These are phyloP conservation scores for Papilio demoleus DNA, from an alignment of 2,888 invertebrate genomes.

Conservation along the genomic window DNA sequence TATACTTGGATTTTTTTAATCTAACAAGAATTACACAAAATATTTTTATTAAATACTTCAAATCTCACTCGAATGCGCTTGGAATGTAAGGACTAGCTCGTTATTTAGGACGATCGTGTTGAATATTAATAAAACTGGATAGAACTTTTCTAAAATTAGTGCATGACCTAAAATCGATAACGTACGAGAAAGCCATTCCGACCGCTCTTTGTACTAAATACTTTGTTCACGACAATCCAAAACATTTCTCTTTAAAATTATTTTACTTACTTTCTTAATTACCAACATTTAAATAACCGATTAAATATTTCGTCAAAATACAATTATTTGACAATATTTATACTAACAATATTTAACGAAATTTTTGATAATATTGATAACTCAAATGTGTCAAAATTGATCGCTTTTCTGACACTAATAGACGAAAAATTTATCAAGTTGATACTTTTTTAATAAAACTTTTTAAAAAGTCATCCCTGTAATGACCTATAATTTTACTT, in stretches of 20 bases:
- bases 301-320: neutral
- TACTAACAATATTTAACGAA: too few species aligned
- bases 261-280: neutral
- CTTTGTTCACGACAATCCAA: neutral
- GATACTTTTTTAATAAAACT: neutral
- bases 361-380: too few species aligned
- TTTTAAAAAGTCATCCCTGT: slow-evolving; percentile 1
- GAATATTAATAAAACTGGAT: slow-evolving; percentile 36
- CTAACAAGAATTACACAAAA: neutral
- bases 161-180: slow-evolving; percentile 35
- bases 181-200: slow-evolving; percentile 22
- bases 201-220: slow-evolving; percentile 15
- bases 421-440: neutral
- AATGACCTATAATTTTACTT: neutral
- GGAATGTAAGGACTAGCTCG: slow-evolving; percentile 20
- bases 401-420: neutral
- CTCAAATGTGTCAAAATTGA: too few species aligned
- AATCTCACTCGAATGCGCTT: neutral
- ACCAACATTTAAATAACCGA: neutral
- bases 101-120: slow-evolving; percentile 29
- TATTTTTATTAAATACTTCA: neutral
- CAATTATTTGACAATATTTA: neutral
- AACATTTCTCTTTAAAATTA: neutral
- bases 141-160: slow-evolving; percentile 36
- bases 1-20: too few species aligned